Conservation (phyloP, 2,888 invertebrate genomes). For the Macaria notata region DNA sequence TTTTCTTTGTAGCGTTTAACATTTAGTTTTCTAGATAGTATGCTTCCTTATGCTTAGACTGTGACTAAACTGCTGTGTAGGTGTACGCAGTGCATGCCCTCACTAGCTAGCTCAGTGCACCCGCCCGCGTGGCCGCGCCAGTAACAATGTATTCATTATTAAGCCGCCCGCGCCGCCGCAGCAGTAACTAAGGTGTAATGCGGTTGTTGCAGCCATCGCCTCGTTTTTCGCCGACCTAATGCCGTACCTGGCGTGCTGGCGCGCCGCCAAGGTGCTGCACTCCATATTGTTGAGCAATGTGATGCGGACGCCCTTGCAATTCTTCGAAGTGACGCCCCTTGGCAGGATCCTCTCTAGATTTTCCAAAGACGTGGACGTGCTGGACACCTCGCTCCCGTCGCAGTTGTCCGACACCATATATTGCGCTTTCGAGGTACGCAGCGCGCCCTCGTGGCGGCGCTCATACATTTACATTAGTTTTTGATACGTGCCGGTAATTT, state of each 20-base stretch:
- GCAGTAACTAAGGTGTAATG: constrained; percentile 42
- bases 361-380: constrained; percentile 88
- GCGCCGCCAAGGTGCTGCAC: constrained; percentile 85
- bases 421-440: constrained; percentile 88
- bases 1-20: constrained; percentile 1
- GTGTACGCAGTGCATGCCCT: constrained; percentile 29
- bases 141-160: constrained; percentile 74
- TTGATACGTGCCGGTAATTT: constrained; percentile 29
- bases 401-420: constrained; percentile 85
- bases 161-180: neutral
- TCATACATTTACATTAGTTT: constrained; percentile 5
- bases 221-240: constrained; percentile 86
- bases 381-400: constrained; percentile 86
- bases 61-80: constrained; percentile 4
- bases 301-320: constrained; percentile 86
- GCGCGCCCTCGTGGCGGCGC: constrained; percentile 26
- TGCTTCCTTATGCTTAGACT: constrained; percentile 23
- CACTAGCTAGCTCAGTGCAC: constrained; percentile 17
- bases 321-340: constrained; percentile 90
- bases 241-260: constrained; percentile 86
- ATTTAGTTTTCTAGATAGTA: constrained; percentile 8
- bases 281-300: constrained; percentile 82
- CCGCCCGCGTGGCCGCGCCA: constrained; percentile 22
- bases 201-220: constrained; percentile 85
- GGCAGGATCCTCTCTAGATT: constrained; percentile 89